Percentiles rank a stretch among this genome's conserved stretches.
Evolutionary conservation across 2,113 vertebrate species (phyloP).

Genomic region (Sorex fumeus): DNA sequence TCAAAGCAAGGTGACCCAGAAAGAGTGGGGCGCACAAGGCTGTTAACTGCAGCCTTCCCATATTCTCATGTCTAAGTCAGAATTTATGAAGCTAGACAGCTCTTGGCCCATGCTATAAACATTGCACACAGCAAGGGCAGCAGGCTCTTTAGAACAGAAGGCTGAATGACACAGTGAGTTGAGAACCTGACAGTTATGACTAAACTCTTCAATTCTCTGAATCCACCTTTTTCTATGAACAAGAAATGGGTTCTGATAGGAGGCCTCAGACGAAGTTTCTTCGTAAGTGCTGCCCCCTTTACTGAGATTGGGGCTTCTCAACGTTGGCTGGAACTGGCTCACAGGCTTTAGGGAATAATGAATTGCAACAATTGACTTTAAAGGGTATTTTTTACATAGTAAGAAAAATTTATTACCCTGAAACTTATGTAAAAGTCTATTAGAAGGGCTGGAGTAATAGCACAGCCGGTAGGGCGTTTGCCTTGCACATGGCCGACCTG

Average conservation of each 20-base stretch:
- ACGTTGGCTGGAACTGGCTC: background rate
- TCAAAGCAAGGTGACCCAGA: background rate
- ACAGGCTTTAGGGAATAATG: background rate
- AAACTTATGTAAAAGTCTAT: constrained; percentile 18
- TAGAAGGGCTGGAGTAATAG: too few species aligned
- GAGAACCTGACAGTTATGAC: background rate
- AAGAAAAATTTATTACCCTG: background rate
- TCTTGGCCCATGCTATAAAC: background rate
- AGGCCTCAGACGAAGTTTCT: background rate
- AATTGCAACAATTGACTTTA: background rate
- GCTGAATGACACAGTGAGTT: background rate
- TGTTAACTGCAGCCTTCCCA: background rate
- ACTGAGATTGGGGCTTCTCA: background rate
- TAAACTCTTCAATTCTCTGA: too few species aligned
- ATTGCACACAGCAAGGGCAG: background rate
- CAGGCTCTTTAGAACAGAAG: background rate
- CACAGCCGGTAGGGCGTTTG: too few species aligned
- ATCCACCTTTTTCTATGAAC: background rate
- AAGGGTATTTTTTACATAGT: background rate
- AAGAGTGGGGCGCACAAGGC: background rate
- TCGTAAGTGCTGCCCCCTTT: background rate
- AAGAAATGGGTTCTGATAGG: background rate
- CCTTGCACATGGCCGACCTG: too few species aligned
- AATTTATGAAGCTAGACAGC: background rate
- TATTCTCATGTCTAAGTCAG: background rate